Percentiles rank a stretch among this genome's conserved stretches.
Evolutionary conservation across 2,888 invertebrate genomes (phyloP).

Genomic region (Melinopterus prodromus): DNA sequence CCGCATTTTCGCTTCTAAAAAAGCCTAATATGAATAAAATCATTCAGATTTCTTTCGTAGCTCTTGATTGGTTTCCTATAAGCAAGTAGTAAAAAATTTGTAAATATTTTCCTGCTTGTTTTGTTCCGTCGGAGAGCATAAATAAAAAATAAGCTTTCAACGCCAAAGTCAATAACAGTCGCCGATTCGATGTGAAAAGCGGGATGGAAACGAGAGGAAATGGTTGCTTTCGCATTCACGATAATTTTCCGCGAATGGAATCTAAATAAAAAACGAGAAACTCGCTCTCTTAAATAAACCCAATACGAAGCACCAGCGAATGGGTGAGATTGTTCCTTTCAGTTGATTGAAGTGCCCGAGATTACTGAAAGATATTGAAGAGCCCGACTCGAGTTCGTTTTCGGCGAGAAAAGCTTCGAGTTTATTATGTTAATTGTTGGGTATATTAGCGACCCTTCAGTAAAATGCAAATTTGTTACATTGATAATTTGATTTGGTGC

Average conservation of each 20-base stretch:
- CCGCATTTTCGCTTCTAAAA: too few species aligned
- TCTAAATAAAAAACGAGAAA: neutral
- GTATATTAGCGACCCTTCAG: neutral
- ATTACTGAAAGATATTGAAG: slow-evolving; percentile 4
- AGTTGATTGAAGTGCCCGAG: neutral
- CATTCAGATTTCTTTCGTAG: too few species aligned
- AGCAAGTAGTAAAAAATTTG: neutral
- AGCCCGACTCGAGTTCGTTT: neutral
- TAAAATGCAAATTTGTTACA: neutral
- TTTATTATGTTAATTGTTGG: neutral
- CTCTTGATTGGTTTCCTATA: neutral
- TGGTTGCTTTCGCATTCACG: neutral
- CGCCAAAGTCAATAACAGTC: neutral
- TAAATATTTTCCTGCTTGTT: neutral
- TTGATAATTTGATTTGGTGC: too few species aligned
- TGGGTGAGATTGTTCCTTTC: neutral
- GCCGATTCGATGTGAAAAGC: neutral
- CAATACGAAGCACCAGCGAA: neutral
- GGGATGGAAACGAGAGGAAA: neutral
- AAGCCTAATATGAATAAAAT: too few species aligned
- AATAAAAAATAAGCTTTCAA: neutral
- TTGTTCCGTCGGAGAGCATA: neutral
- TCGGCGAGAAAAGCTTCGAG: neutral
- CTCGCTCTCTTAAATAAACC: neutral
- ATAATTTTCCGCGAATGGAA: neutral